These are phyloP conservation scores for Parauchenoglanis ngamensis DNA, from an alignment of 2,797 vertebrate genomes.

Conservation along the genomic window DNA sequence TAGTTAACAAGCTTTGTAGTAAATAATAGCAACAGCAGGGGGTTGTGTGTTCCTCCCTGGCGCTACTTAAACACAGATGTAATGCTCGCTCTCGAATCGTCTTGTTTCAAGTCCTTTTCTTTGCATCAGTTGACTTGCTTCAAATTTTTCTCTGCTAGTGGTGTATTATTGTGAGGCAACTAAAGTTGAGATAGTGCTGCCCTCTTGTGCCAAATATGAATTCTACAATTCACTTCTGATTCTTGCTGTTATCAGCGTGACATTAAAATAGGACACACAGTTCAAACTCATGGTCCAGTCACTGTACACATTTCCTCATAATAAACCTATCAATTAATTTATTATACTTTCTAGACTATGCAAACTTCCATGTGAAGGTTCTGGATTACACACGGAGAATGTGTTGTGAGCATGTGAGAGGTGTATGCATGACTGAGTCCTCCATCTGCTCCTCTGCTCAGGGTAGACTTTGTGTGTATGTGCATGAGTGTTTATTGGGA, in stretches of 20 bases:
- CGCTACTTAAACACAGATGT: neutral
- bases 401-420: neutral
- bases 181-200: constrained; percentile 26
- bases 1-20: neutral
- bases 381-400: neutral
- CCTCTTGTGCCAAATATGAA: constrained; percentile 49
- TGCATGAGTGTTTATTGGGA: neutral
- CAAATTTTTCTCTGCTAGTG: neutral
- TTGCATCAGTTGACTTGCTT: neutral
- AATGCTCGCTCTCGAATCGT: neutral
- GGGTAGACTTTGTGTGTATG: neutral
- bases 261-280: neutral
- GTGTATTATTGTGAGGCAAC: neutral
- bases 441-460: neutral
- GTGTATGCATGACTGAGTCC: neutral
- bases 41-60: neutral
- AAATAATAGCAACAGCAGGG: neutral
- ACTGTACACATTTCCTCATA: neutral
- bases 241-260: neutral
- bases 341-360: neutral
- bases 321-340: neutral
- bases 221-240: neutral
- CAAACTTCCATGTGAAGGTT: neutral
- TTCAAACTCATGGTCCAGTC: neutral
- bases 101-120: neutral